Base-by-base conservation (phyloP, 1,140 invertebrate species). In the Marisa cornuarietis region DNA sequence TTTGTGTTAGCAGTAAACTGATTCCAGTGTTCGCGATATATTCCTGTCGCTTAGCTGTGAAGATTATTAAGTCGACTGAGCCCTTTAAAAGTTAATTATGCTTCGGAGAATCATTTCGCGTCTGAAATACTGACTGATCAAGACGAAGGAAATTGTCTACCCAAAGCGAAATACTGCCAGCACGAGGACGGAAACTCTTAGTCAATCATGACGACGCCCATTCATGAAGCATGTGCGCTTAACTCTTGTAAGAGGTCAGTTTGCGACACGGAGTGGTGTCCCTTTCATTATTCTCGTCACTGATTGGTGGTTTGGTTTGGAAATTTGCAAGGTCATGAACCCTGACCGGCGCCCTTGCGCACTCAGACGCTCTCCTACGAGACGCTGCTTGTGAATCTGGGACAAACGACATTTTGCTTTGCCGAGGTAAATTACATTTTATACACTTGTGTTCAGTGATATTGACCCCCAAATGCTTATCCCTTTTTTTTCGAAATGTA, bases 251-350 rank as follows among this genome's bases (percentile, higher is more conserved):
- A 52, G 51, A 31, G 24, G 20, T 24, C 49, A 26, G 24, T 31
- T 26, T 42, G n/a, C 18, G 1, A 22, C 26, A 49, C 26, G 51
- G 71, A 73, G 71, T 73, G 16, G 54, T 51, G 42, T 73, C 71
- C 71, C 71, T 54, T 73, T 11, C 51, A 49, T 7, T 14, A 52
- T 54, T 51, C 71, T 73, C n/a, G 42, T 73, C 71, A 52, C 49
- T 73, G 26, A 73, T 73, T 73, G 71, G 71, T 26, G 51, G 71
- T 22, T 51, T 54, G 71, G 71, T 73, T 72, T 73, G 71, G 71
- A 73, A 73, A 73, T 73, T 73, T 73, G 71, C 71, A 73, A 73
- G 71, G 71, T 73, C 51, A n/a, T 73, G 71, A 73, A 49, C 71
- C 71, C 71, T 73, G 71, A 73, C 71, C 71, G 71, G 71, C 71